Evolutionary conservation across 2,797 vertebrate species (phyloP), one percentile per base, ranked within the genome.

Genomic region (Cossypha niveicapilla): DNA sequence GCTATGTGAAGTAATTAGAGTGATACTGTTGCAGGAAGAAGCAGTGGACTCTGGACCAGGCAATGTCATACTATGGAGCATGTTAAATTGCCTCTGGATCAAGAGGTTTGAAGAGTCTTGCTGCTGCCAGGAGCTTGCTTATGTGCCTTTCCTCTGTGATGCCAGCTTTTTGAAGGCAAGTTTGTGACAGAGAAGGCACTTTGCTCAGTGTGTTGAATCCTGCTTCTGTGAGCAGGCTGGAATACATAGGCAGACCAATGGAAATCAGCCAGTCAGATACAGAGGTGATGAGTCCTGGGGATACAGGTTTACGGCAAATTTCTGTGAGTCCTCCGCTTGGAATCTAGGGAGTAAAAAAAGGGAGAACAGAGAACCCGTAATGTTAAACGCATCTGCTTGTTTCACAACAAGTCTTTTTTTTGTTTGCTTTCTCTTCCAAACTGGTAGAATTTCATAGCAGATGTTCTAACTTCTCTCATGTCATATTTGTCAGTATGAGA

Each of bases 241-340:
- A 95, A 93, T 99, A 99, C 99, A 99, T 99, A 86, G 99, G 99
- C 87, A 99, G 98, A 58, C 99, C 99, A 50, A 99, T 98, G 92
- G 98, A 99, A 88, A 98, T 93, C 89, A 99, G 98, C 99, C 99
- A 99, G 86, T 99, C 98, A 2, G 98, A 98, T 89, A 99, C 95
- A 1, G 98, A 98, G 24, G 97, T 97, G 83, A 98, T 93, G 88
- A 98, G 98, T 67, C 98, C 98, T 0, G 98, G 98, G 65, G 98
- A 98, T 22, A 97, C 75, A 22, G 98, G 98, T 96, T 99, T 99
- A 74, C 99, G 98, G 94, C 98, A 99, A 96, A 99, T 99, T 96
- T 99, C 99, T 2, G 98, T 99, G 95, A 99, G 97, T 71, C 99
- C 99, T 61, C 99, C 98, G 5, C 98, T 99, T 28, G 99, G 99